phyloP scores from a whole-genome alignment of 2,888 invertebrate genomes.

The Rhagium mordax region DNA sequence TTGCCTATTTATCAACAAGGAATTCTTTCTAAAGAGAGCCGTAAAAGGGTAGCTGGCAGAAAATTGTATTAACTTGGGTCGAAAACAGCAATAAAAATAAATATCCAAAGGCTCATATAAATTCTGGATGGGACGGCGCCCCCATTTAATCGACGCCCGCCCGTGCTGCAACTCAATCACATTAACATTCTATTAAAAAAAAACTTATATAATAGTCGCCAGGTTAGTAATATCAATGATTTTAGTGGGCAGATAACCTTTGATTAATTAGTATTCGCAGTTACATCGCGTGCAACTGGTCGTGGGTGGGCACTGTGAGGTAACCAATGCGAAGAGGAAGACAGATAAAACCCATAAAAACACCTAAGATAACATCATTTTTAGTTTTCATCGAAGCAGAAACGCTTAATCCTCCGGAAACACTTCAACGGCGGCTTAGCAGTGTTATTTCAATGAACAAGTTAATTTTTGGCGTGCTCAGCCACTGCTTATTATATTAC shows the following conservation, averaged over 20 bases:
- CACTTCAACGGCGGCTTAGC: background rate
- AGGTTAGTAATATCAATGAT: background rate
- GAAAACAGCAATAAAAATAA: background rate
- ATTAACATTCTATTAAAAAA: background rate
- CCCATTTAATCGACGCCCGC: background rate
- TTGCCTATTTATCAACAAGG: background rate
- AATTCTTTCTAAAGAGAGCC: background rate
- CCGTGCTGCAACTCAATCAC: background rate
- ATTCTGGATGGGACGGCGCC: background rate
- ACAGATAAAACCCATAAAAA: background rate
- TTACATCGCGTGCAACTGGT: conserved; percentile 1
- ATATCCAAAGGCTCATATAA: background rate
- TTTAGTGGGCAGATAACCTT: background rate
- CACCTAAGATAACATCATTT: background rate
- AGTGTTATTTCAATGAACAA: background rate
- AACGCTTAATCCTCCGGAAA: background rate
- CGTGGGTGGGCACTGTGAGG: background rate
- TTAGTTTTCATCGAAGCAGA: background rate
- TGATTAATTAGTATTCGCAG: background rate
- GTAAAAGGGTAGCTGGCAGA: background rate
- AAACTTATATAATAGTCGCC: background rate
- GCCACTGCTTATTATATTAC: background rate
- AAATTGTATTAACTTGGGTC: background rate
- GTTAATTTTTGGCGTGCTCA: background rate
- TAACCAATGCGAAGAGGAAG: conserved; percentile 1